Evolutionary conservation across 2,113 vertebrate genomes (phyloP).

Genomic region (Orientallactaga bullata): DNA sequence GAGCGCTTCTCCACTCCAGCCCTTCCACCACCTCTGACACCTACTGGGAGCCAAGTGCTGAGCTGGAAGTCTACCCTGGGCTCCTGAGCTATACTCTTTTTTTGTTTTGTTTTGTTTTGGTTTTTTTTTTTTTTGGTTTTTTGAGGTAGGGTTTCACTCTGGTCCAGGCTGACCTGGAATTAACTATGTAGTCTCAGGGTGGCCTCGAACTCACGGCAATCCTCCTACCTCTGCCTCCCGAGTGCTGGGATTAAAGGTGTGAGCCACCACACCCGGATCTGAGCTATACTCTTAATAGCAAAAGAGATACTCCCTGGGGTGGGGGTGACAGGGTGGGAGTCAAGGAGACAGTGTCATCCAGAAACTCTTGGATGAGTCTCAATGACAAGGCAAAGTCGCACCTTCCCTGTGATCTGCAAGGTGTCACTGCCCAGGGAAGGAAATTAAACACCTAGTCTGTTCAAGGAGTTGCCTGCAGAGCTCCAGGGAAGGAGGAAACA

Average conservation of each 20-base stretch:
- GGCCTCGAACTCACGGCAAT: too few species aligned
- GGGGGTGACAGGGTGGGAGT: neutral
- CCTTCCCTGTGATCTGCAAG: neutral
- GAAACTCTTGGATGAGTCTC: neutral
- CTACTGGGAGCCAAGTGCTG: neutral
- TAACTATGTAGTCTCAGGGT: too few species aligned
- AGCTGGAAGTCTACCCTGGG: neutral
- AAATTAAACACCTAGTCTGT: neutral
- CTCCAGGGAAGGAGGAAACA: neutral
- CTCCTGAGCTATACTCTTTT: too few species aligned
- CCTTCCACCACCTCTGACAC: neutral
- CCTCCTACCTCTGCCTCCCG: too few species aligned
- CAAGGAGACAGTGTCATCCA: neutral
- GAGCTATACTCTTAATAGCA: neutral
- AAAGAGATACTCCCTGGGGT: neutral
- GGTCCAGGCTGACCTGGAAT: too few species aligned
- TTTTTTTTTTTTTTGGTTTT: too few species aligned
- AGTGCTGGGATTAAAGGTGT: too few species aligned
- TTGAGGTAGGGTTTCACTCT: too few species aligned
- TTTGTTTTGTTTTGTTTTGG: too few species aligned
- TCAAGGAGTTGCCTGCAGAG: neutral
- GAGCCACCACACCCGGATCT: too few species aligned
- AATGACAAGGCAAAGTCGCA: neutral
- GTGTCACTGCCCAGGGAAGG: neutral
- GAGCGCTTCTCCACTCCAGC: accelerated